Base-by-base conservation (phyloP, 2,113 vertebrate genomes). In the Chamaea fasciata region DNA sequence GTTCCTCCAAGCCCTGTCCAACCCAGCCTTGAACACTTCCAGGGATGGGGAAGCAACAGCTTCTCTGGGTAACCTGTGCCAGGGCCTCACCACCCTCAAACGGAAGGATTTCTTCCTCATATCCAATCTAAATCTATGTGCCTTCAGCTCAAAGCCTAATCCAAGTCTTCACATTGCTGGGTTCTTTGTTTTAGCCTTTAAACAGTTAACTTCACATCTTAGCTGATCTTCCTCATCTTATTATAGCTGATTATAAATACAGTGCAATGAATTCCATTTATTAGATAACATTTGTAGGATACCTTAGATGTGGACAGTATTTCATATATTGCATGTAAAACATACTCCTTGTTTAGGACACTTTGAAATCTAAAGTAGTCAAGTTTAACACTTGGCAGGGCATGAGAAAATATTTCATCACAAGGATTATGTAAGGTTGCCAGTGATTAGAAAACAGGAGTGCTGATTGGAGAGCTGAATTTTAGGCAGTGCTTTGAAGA, bases 401-500 rank as follows among this genome's bases (percentile, higher is more conserved):
- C 41, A 77, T 56, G 71, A 56, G 80, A 90, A 92, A 95, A 74
- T 83, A 65, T 83, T 86, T 76, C 24, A 41, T 71, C 5, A 4
- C 33, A 52, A 62, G 83, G 55, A 89, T 92, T 95, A 57, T 83
- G 64, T 69, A 62, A 62, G 57, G 53, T 73, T 95, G 28, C 44
- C 19, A 41, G 46, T 30, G 71, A 83, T 79, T 92, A 74, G 67
- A 78, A 65, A 81, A 93, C 15, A 65, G 75, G 78, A 92, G 70
- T 39, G 37, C 21, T 76, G 49, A 46, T 76, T 80, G 86, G 75
- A 90, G 63, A 83, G 49, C 11, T 92, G 59, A 76, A 49, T 81
- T 89, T 83, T 49, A 83, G 80, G 80, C 46, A 89, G 37, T 1
- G 11, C 60, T 92, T 96, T 95, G 80, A 92, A 94, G 96, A 69